Evolutionary conservation across 2,888 invertebrate genomes (phyloP).

Genomic region (Plebejus anna): DNA sequence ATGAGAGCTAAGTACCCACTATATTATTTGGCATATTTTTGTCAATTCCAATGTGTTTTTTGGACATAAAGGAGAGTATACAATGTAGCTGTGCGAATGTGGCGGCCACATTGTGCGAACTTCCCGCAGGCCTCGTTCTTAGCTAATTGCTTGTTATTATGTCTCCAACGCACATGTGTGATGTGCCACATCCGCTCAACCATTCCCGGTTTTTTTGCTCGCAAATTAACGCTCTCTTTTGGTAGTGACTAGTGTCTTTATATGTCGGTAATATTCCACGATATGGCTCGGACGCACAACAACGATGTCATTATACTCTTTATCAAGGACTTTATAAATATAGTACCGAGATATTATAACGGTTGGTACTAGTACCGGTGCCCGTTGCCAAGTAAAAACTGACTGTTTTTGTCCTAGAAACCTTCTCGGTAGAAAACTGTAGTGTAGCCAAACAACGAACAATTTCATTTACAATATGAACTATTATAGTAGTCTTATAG

Average conservation of each 20-base stretch:
- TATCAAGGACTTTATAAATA: conserved; percentile 27
- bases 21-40: background rate
- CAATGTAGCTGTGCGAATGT: conserved; percentile 40
- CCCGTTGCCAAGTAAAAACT: background rate
- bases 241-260: conserved; percentile 32
- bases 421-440: conserved; percentile 1
- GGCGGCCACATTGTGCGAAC: conserved; percentile 76
- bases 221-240: conserved; percentile 39
- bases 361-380: background rate
- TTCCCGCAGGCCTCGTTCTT: conserved; percentile 49
- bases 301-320: conserved; percentile 20
- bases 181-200: conserved; percentile 67
- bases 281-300: conserved; percentile 8
- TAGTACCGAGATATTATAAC: conserved; percentile 19
- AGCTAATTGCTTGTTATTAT: conserved; percentile 75
- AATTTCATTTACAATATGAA: background rate
- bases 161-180: conserved; percentile 66
- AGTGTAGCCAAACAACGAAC: background rate
- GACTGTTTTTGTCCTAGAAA: background rate
- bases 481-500: too few species aligned
- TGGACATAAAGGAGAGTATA: background rate
- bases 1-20: background rate
- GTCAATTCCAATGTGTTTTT: background rate
- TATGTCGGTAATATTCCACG: conserved; percentile 30
- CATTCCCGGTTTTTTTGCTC: conserved; percentile 44